Base-by-base conservation (phyloP, 2,113 vertebrate species). In the Hippopotamus amphibius region DNA sequence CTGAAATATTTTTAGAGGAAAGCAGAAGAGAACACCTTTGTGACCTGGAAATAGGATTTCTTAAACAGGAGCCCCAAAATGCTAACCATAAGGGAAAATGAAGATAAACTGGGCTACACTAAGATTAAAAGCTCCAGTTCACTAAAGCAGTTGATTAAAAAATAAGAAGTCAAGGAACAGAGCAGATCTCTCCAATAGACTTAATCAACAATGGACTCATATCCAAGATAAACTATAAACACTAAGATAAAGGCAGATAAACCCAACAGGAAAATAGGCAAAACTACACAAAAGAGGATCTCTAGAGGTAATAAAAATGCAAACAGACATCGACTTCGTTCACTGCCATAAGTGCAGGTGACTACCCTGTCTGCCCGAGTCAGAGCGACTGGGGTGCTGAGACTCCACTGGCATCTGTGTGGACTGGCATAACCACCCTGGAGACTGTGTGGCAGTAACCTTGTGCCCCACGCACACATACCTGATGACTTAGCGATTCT, bases 1-100 rank as follows among this genome's bases (percentile, higher is more conserved):
- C 66, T 74, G 55, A 88, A 94, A 55, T 30, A 66, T 13, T 93
- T 81, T 65, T 21, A 89, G 55, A 79, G 88, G 66, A 71, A 92
- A 63, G 90, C 53, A 79, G 82, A 88, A 65, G 81, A 88, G 71
- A 86, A 77, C 28, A 50, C 30, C 61, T 68, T 80, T 1, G 15
- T 53, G 43, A 79, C 50, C 19, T 57, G 30, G 53, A 76, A 68
- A 68, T 0, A 80, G 33, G 50, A 30, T 50, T 74, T 95, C 83
- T 82, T 57, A 55, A 61, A 41, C 7, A 12, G 46, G 55, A 83
- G 50, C 68, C 68, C 41, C 33, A 46, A 80, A 30, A 30, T 46
- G 57, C 14, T 68, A 10, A 79, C 15, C 30, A 28, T 22, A 22
- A 72, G 61, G 48, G 24, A 66, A 53, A 72, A 37, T 14, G 59